Conservation (phyloP, 2,113 vertebrate genomes). For the Pelusios castaneus region DNA sequence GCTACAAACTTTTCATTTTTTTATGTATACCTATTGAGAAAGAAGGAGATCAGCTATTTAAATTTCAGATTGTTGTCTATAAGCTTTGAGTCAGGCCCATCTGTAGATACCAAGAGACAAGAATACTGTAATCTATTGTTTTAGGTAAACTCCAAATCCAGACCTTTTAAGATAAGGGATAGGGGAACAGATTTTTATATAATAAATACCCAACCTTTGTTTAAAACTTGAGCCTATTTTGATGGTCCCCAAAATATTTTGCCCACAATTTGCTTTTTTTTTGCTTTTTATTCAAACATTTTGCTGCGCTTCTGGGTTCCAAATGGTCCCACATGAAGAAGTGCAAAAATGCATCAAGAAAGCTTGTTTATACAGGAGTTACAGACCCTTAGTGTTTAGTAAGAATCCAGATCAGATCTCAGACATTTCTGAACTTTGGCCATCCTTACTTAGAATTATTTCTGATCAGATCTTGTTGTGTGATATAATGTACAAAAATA, state of each 20-base stretch:
- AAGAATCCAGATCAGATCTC: too few relatives aligned
- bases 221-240: neutral
- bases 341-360: neutral
- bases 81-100: neutral
- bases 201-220: neutral
- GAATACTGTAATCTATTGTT: neutral
- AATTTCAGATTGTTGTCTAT: neutral
- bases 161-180: neutral
- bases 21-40: neutral
- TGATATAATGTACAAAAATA: neutral
- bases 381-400: neutral
- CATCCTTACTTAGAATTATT: neutral
- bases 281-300: neutral
- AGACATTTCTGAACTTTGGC: neutral
- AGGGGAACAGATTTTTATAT: neutral
- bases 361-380: neutral
- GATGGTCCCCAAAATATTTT: neutral
- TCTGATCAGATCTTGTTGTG: neutral
- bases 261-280: neutral
- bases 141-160: neutral
- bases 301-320: neutral
- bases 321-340: neutral
- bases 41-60: fast-evolving
- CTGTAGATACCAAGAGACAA: neutral
- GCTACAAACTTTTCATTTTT: neutral